These are phyloP conservation scores for Cataglyphis altisquamis DNA, from an alignment of 2,888 invertebrate genomes.

Conservation along the genomic window DNA sequence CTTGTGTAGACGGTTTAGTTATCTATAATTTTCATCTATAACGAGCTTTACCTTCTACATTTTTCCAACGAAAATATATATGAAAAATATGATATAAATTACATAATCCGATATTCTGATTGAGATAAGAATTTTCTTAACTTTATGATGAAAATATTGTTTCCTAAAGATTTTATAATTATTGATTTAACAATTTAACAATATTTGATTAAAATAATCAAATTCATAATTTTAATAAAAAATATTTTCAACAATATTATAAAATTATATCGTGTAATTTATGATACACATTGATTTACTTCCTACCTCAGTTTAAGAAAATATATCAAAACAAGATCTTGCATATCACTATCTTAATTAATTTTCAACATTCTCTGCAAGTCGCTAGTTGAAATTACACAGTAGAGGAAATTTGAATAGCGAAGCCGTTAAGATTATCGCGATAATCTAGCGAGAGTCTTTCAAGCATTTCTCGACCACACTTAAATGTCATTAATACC, in stretches of 20 bases:
- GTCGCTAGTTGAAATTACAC: conserved; percentile 27
- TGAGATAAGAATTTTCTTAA: conserved; percentile 2
- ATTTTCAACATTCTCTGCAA: conserved; percentile 11
- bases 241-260: neutral
- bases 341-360: conserved; percentile 27
- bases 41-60: neutral
- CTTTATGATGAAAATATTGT: neutral
- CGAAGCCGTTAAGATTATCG: conserved; percentile 32
- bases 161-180: neutral
- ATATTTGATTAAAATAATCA: neutral
- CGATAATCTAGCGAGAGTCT: conserved; percentile 39
- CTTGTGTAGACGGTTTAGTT: neutral
- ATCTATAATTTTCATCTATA: neutral
- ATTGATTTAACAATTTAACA: neutral
- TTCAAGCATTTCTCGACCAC: conserved; percentile 42
- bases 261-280: neutral
- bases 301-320: conserved; percentile 25
- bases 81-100: neutral
- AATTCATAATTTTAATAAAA: neutral
- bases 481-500: conserved; percentile 41
- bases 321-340: neutral
- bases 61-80: neutral
- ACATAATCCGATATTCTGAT: neutral
- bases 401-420: conserved; percentile 24
- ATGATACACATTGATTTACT: neutral